These are phyloP conservation scores for Dorcus parallelipipedus DNA, from an alignment of 2,888 invertebrate species.

Conservation along the genomic window DNA sequence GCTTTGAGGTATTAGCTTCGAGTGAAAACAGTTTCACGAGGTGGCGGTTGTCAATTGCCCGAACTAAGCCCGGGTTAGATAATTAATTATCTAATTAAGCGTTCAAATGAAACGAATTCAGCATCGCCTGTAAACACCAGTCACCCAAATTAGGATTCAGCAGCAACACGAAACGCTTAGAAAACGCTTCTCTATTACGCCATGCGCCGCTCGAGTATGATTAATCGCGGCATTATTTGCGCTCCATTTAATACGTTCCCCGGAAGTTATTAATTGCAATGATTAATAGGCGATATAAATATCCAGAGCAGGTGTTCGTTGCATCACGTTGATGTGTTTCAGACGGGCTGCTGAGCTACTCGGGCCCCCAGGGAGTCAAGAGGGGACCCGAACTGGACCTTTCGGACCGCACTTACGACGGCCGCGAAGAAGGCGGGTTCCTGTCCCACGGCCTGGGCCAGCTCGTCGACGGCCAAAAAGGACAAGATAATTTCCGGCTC, in stretches of 20 bases:
- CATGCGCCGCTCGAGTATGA: not conserved
- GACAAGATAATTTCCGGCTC: constrained; percentile 69
- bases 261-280: constrained; percentile 24
- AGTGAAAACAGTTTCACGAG: too few relatives aligned
- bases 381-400: constrained; percentile 72
- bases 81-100: too few relatives aligned
- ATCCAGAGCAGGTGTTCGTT: constrained; percentile 24
- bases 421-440: constrained; percentile 60
- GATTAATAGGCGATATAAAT: constrained; percentile 26
- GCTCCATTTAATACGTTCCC: constrained; percentile 9
- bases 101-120: too few relatives aligned
- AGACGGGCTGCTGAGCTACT: constrained; percentile 78
- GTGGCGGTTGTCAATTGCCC: too few relatives aligned
- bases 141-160: too few relatives aligned
- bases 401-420: constrained; percentile 77
- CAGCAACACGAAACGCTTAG: too few relatives aligned
- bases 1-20: too few relatives aligned
- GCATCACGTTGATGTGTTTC: constrained; percentile 29
- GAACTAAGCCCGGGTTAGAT: too few relatives aligned
- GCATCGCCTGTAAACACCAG: too few relatives aligned
- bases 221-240: constrained; percentile 19
- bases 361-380: constrained; percentile 70
- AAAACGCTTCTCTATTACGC: too few relatives aligned
- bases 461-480: constrained; percentile 72
- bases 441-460: constrained; percentile 74